Base-by-base conservation (phyloP, 2,113 vertebrate genomes). In the Ciconia maguari region DNA sequence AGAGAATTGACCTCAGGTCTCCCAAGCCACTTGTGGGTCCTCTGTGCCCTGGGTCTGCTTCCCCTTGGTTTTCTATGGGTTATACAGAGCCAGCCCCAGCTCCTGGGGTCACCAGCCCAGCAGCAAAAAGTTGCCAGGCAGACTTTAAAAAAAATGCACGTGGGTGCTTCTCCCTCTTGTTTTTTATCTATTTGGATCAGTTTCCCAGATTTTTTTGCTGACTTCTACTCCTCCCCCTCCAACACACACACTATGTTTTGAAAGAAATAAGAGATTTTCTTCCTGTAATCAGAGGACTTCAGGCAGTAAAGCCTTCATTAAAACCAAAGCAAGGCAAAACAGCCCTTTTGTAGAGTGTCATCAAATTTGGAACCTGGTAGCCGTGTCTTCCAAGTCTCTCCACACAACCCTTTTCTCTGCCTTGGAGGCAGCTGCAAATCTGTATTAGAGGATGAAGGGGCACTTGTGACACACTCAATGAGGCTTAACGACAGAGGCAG, bases 121-220 rank as follows among this genome's bases (percentile, higher is more conserved):
- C 36, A 80, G 46, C n/a, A 82, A 64, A 58, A 51, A 24, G 20
- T 62, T 71, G 27, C 10, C 10, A 64, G 11, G 30, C 24, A 34
- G 10, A 44, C 38, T 72, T 55, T 1, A 3, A n/a, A 83, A 89
- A 71, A 41, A 26, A 19, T 1, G 1, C 3, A 15, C 3, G 1
- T 26, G 6, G 3, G 20, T 51, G 11, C 18, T 92, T 94, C 26
- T 80, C 15, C 44, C 11, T 64, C 30, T 61, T 79, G 7, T 11
- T 64, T 75, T 78, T 74, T 20, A 17, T 11, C 24, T 52, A 7
- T 70, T 68, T 89, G 69, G 17, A 82, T 71, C 64, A 21, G 14
- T n/a, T 94, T 87, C 30, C 25, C 54, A 58, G 30, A 49, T 48
- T 52, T 55, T 77, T 81, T 72, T 94, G 13, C 69, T 60, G 34